A percentile compares a stretch with the other conserved stretches of the same genome.
phyloP scores from a whole-genome alignment of 2,888 invertebrate genomes.

The Brachypalpus laphriformis region DNA sequence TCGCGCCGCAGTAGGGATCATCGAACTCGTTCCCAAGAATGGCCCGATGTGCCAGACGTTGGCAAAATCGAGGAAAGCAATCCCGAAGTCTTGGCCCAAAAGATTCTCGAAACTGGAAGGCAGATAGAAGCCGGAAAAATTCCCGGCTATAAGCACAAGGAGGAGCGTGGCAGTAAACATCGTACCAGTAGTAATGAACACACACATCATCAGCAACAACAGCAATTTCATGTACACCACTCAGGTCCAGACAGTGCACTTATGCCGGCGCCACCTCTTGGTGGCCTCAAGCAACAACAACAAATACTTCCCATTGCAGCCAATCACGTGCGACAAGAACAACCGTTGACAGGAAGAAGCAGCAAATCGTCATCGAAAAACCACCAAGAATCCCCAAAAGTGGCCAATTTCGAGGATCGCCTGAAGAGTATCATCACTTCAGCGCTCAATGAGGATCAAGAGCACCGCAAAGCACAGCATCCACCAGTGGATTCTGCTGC shows the following conservation, averaged over 20 bases:
- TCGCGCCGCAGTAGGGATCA: conserved; percentile 88
- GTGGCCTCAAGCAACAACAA: conserved; percentile 65
- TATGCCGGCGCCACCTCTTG: conserved; percentile 81
- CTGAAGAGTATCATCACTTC: conserved; percentile 93
- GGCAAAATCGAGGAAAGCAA: conserved; percentile 96
- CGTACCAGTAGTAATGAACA: conserved; percentile 80
- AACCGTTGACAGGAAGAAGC: conserved; percentile 26
- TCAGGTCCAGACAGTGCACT: conserved; percentile 79
- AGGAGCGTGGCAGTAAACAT: conserved; percentile 59
- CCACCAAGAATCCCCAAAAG: conserved; percentile 89
- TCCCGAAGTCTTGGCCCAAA: conserved; percentile 94
- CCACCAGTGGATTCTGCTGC: conserved; percentile 78
- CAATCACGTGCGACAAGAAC: conserved; percentile 49
- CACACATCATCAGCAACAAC: conserved; percentile 75
- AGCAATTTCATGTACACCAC: conserved; percentile 58
- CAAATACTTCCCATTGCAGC: conserved; percentile 38
- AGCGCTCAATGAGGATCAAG: conserved; percentile 93
- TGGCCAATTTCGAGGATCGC: conserved; percentile 94
- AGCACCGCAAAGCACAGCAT: conserved; percentile 80
- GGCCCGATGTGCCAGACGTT: conserved; percentile 95
- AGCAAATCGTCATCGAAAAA: conserved; percentile 73
- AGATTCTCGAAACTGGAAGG: conserved; percentile 94
- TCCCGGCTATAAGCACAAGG: conserved; percentile 75
- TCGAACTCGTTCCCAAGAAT: conserved; percentile 92
- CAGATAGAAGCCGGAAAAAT: conserved; percentile 94